Evolutionary conservation across 1,140 invertebrate species (phyloP).

Genomic region (Parasteatoda tepidariorum): DNA sequence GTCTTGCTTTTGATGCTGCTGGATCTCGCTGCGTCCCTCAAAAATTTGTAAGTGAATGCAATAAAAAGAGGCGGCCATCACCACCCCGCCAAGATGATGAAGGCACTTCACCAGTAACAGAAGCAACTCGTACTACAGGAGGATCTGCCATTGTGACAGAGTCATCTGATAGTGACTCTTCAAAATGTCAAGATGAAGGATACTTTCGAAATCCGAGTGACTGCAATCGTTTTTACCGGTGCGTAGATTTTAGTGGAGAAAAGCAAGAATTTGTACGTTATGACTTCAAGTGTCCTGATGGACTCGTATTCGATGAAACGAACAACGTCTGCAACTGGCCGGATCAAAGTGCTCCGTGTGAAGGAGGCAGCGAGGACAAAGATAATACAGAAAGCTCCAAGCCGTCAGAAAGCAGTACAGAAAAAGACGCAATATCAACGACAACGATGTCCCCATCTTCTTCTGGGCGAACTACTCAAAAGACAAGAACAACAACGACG

Average conservation of each 20-base stretch:
- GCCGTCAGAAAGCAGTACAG: constrained; percentile 31
- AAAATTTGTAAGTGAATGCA: constrained; percentile 13
- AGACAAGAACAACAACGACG: neutral
- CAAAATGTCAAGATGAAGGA: constrained; percentile 72
- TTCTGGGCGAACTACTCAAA: neutral
- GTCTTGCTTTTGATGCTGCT: constrained; percentile 46
- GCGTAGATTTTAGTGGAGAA: constrained; percentile 75
- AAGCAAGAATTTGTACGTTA: constrained; percentile 71
- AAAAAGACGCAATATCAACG: constrained; percentile 39
- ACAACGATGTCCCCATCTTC: neutral
- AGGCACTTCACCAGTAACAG: neutral
- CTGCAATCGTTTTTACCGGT: constrained; percentile 72
- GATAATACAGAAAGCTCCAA: neutral
- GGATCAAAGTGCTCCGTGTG: constrained; percentile 37
- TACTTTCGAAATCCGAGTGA: constrained; percentile 75
- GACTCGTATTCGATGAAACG: constrained; percentile 70
- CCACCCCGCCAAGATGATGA: constrained; percentile 38
- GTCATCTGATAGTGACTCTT: no score
- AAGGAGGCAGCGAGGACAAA: constrained; percentile 44
- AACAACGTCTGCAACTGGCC: constrained; percentile 65
- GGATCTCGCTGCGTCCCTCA: constrained; percentile 20
- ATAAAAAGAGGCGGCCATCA: neutral
- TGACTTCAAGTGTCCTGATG: constrained; percentile 73
- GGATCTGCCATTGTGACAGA: neutral
- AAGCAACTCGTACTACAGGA: neutral